A percentile compares a stretch with the other conserved stretches of the same genome.
phyloP scores from a whole-genome alignment of 2,113 vertebrate species.

The Vireo altiloquus region DNA sequence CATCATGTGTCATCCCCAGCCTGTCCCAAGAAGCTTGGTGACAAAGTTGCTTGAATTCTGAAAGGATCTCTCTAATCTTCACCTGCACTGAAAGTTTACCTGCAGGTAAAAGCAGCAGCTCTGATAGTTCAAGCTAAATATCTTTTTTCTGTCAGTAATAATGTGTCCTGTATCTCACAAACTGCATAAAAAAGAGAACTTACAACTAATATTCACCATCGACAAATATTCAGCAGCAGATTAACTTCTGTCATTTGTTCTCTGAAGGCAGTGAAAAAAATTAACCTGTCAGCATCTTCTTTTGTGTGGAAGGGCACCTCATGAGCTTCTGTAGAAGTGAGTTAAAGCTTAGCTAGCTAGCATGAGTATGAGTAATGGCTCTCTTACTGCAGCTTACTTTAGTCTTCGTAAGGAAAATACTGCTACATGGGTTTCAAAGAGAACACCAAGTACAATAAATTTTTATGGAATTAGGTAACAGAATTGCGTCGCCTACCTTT shows the following conservation, averaged over 20 bases:
- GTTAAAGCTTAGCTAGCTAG: not conserved
- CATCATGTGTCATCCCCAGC: not conserved
- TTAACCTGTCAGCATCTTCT: not conserved
- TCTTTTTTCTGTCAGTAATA: not conserved
- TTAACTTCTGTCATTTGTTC: not conserved
- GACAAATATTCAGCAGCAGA: not conserved
- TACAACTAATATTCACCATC: not conserved
- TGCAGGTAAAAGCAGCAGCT: not conserved
- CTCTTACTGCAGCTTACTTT: not conserved
- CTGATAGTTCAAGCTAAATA: not conserved
- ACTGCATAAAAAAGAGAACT: not conserved
- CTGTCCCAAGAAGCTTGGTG: not conserved
- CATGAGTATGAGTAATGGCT: not conserved
- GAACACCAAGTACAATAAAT: not conserved
- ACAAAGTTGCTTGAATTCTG: not conserved
- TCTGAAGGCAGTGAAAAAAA: not conserved
- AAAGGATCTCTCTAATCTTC: not conserved
- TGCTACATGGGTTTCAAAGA: not conserved
- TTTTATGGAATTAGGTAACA: not conserved
- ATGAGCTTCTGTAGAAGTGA: not conserved
- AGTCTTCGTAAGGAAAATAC: not conserved
- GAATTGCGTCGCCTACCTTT: not conserved
- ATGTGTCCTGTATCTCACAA: not conserved
- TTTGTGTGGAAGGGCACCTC: not conserved
- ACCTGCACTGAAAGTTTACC: not conserved